Evolutionary conservation across 2,113 vertebrate species (phyloP).

Genomic region (Arenaria interpres): DNA sequence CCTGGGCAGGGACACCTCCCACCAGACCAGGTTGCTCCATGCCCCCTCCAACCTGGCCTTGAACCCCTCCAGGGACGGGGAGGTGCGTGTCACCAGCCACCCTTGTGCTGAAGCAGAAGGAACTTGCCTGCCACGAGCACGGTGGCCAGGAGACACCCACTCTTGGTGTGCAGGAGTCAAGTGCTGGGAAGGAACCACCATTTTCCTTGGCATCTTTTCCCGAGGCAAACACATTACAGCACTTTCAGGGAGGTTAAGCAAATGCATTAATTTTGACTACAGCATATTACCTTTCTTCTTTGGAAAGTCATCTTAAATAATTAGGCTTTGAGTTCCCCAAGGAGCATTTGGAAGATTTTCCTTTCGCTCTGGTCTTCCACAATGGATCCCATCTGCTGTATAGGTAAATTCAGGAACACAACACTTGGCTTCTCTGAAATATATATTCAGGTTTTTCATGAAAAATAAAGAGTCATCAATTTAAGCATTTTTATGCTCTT

Average conservation of each 20-base stretch:
- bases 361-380: not conserved
- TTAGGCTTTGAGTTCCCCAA: not conserved
- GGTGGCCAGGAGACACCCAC: not conserved
- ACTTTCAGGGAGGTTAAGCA: not conserved
- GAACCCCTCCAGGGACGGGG: too few species aligned
- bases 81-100: not conserved
- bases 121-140: not conserved
- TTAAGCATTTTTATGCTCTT: not conserved
- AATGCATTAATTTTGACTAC: not conserved
- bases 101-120: not conserved
- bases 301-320: not conserved
- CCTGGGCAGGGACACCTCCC: not conserved
- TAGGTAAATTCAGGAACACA: not conserved
- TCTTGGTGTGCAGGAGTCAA: not conserved
- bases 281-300: not conserved
- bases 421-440: not conserved
- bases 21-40: not conserved
- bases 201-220: not conserved
- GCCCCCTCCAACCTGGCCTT: not conserved
- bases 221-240: not conserved
- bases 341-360: not conserved
- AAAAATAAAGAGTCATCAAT: not conserved
- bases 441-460: fast-evolving
- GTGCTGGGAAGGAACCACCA: not conserved
- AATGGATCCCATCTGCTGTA: not conserved